Evolutionary conservation across 2,797 vertebrate genomes (phyloP).

Genomic region (Helarctos malayanus): DNA sequence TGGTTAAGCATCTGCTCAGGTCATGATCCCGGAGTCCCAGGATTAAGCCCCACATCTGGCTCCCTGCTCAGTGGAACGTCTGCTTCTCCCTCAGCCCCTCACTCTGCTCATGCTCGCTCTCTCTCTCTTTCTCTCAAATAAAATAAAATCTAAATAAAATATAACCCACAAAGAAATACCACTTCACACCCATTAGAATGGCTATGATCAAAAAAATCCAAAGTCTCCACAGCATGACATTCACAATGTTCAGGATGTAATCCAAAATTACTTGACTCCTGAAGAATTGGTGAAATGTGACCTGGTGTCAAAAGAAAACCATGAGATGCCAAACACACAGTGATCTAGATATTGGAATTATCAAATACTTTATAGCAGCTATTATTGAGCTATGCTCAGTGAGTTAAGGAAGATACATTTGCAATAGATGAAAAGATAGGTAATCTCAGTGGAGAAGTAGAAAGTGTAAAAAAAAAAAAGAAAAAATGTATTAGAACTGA

Average conservation of each 20-base stretch:
- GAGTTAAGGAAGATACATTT: not conserved
- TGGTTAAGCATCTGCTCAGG: no score
- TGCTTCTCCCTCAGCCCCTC: no score
- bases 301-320: not conserved
- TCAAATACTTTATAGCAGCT: not conserved
- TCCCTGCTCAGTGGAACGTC: no score
- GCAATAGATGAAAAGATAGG: not conserved
- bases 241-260: not conserved
- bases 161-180: not conserved
- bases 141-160: no score
- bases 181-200: not conserved
- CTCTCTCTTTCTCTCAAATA: no score
- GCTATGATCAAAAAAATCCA: not conserved
- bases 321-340: not conserved
- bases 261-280: not conserved
- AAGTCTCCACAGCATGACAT: not conserved
- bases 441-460: not conserved
- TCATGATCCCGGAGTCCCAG: no score
- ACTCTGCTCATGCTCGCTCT: no score
- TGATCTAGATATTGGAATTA: not conserved
- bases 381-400: not conserved
- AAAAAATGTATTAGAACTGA: not conserved
- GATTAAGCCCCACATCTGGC: no score
- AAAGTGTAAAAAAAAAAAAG: not conserved
- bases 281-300: not conserved